Base-by-base conservation (phyloP, 92 coral and sea anemone species). In the Nematostella vectensis region DNA sequence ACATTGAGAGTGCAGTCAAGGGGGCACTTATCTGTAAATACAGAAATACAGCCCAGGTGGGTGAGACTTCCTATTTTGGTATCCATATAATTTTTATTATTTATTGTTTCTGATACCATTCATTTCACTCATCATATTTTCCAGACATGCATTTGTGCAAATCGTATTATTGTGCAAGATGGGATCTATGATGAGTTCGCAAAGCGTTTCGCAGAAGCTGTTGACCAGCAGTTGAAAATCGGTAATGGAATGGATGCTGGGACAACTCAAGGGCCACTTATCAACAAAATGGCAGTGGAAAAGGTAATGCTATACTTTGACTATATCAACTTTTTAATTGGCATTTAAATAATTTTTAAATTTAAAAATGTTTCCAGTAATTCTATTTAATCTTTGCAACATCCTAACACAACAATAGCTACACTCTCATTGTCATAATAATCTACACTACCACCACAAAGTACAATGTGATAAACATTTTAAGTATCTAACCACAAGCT, bases 131-230 rank as follows among this genome's bases (percentile, higher is more conserved):
- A 6, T 33, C 40, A 33, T 33, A 6, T 33, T 33, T 33, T 33
- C 42, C 57, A 91, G 98, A 85, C 95, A 16, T 91, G 98, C 33
- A 86, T 91, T 33, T 91, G 96, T 30, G 74, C 98, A 29, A 91
- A 91, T 59, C 83, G 98, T 15, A 71, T 91, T 47, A 69, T 91
- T 11, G 85, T 91, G 0, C 98, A 91, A 69, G 98, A 91, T 69
- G 87, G 83, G 33, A 57, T 91, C 73, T 91, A 91, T 65, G 96
- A 91, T 38, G 82, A 91, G 37, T 91, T 91, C 78, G 76, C 95
- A 33, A 58, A 73, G 42, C 81, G 71, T 59, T 48, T 91, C 39
- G 98, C 83, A 3, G 98, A 79, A 50, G 71, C 68, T 9, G 93
- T 72, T 12, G 83, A 74, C 48, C 65, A 87, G 19, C 76, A 74